phyloP scores from a whole-genome alignment of 2,888 invertebrate genomes.

The Tipula confusa region DNA sequence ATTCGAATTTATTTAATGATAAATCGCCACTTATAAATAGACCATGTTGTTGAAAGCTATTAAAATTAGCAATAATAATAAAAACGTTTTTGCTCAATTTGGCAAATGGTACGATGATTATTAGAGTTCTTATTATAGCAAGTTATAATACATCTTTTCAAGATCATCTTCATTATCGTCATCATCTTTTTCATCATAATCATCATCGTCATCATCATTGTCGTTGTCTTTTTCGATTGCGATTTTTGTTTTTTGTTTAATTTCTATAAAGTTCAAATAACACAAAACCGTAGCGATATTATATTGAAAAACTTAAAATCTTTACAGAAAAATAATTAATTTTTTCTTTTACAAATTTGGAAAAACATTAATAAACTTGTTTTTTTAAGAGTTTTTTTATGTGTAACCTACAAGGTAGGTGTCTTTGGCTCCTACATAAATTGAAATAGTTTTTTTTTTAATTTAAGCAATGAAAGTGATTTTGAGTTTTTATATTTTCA shows the following conservation, averaged over 20 bases:
- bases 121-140: background rate
- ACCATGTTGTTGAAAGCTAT: background rate
- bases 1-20: background rate
- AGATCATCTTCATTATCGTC: background rate
- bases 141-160: background rate
- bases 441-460: background rate
- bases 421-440: constrained; percentile 16
- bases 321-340: constrained; percentile 5
- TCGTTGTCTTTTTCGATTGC: background rate
- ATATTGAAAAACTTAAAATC: background rate
- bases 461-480: constrained; percentile 4
- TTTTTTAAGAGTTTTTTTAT: background rate
- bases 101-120: background rate
- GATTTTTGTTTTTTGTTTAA: background rate
- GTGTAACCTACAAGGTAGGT: constrained; percentile 20
- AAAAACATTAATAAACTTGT: constrained; percentile 20
- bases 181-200: background rate
- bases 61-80: background rate
- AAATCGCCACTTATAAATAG: background rate
- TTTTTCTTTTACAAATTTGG: constrained; percentile 8
- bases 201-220: background rate
- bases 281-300: background rate
- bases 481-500: background rate
- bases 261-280: background rate
- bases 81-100: background rate